Conservation (phyloP, 2,113 vertebrate species). For the Platichthys stellatus region DNA sequence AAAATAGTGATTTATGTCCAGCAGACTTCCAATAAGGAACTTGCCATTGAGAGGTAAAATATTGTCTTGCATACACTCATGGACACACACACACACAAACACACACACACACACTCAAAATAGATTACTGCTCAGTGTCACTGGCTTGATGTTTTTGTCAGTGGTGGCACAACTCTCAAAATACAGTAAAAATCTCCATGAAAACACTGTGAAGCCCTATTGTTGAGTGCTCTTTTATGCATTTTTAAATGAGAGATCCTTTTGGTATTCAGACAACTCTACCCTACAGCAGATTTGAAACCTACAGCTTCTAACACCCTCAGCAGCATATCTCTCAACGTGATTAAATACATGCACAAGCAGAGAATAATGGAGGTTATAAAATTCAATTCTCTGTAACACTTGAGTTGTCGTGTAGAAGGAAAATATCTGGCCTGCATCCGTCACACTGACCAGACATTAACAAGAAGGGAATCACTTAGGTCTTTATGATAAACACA, state of each 20-base stretch:
- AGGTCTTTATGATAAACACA: constrained; percentile 34
- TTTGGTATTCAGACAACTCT: background rate
- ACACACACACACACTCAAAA: background rate
- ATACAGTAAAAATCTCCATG: background rate
- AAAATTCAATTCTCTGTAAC: background rate
- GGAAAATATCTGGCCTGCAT: background rate
- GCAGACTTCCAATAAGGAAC: constrained; percentile 97
- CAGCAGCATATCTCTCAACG: background rate
- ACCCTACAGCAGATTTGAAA: background rate
- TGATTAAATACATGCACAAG: background rate
- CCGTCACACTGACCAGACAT: constrained; percentile 9
- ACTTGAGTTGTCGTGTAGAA: background rate
- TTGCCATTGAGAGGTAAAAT: constrained; percentile 96
- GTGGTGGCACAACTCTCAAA: background rate
- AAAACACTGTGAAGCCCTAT: background rate
- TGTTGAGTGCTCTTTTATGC: background rate
- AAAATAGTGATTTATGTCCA: constrained; percentile 98
- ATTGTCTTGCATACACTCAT: background rate
- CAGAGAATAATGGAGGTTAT: background rate
- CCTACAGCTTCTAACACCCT: background rate
- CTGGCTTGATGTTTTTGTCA: background rate
- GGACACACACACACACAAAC: constrained; percentile 17
- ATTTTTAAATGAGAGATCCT: background rate
- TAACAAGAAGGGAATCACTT: constrained; percentile 39
- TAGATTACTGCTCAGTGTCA: background rate